Base-by-base conservation (phyloP, 2,888 invertebrate genomes). In the Meteorus colon region DNA sequence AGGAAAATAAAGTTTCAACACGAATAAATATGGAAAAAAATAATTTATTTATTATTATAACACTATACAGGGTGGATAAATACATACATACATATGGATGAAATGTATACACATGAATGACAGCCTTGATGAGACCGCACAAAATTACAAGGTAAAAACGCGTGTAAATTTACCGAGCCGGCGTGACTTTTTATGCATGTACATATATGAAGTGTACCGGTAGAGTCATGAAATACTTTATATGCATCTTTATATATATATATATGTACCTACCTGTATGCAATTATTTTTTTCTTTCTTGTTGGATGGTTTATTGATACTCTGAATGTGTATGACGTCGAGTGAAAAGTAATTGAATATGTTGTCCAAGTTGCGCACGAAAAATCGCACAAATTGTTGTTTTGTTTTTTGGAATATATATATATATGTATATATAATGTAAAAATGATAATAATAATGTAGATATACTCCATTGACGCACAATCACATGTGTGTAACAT, bases 121-220 rank as follows among this genome's bases (percentile, higher is more conserved):
- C 51, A 51, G 16, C 19, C 51, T 51, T 51, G 51, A 51, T 51
- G 51, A 51, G 51, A 51, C 51, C 51, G 51, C 51, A 51, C n/a
- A n/a, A 51, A 51, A 51, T 51, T 51, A 51, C 51, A 51, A 51
- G 51, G 51, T 51, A 6, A 34, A 51, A 51, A 51, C n/a, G 51
- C 16, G 51, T 51, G 51, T 51, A 51, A 51, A 51, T 51, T 51
- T 51, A 51, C 51, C 6, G 6, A 51, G 51, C 19, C n/a, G n/a
- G 19, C 3, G 51, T 16, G 5, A 51, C n/a, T 51, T n/a, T n/a
- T 34, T 16, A 24, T 51, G 3, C 19, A 6, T 51, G 51, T 51
- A 19, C n/a, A 8, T 24, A 5, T 19, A 8, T 55, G 6, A 72
- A 72, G 45, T 31, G 29, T 19, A 27, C 63, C 14, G 31, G 45